Conservation (phyloP, 2,797 vertebrate species). For the Pipistrellus pygmaeus region DNA sequence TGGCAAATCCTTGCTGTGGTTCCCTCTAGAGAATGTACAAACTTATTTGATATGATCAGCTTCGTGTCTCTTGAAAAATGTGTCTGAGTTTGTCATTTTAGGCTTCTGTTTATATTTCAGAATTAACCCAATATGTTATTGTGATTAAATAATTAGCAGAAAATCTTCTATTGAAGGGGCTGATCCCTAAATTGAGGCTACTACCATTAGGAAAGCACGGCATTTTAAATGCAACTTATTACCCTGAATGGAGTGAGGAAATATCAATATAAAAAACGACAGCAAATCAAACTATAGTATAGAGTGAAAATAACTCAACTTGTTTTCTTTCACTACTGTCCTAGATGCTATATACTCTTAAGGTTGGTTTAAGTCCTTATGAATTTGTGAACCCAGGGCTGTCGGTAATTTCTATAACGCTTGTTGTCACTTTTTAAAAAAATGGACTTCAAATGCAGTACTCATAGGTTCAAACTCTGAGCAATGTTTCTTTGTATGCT, state of each 20-base stretch:
- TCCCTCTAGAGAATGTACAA: not conserved
- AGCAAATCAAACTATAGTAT: not conserved
- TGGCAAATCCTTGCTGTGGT: too few relatives aligned
- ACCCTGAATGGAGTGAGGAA: not conserved
- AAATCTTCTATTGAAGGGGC: not conserved
- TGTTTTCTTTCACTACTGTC: not conserved
- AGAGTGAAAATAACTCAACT: not conserved
- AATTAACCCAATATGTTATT: not conserved
- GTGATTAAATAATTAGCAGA: not conserved
- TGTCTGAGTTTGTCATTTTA: slow-evolving; percentile 25
- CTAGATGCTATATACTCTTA: not conserved
- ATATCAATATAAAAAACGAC: not conserved
- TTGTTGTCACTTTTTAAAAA: slow-evolving; percentile 1
- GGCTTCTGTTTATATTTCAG: not conserved
- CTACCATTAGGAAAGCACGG: slow-evolving; percentile 7
- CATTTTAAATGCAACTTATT: not conserved
- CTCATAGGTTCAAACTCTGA: not conserved
- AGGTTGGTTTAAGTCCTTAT: not conserved
- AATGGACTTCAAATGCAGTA: not conserved
- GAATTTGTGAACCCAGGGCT: not conserved
- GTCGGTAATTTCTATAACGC: not conserved
- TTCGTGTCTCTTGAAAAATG: slow-evolving; percentile 23
- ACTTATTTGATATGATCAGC: too few relatives aligned
- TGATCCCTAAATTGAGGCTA: not conserved
- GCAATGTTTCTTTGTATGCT: not conserved